These are phyloP conservation scores for Eupsittula cactorum DNA, from an alignment of 2,113 vertebrate genomes.

Conservation along the genomic window DNA sequence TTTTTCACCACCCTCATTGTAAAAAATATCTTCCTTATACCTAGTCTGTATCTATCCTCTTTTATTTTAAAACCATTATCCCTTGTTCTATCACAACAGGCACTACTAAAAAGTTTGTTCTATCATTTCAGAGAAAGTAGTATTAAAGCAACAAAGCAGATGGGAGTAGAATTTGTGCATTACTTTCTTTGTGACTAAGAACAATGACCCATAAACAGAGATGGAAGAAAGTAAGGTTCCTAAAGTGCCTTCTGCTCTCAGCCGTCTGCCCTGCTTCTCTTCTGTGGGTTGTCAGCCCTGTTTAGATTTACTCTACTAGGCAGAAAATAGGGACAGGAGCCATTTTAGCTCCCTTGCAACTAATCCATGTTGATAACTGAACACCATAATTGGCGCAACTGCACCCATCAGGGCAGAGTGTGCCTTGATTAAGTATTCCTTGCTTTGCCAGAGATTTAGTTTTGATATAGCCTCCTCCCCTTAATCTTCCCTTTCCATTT, in stretches of 20 bases:
- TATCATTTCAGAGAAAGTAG: not conserved
- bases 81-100: not conserved
- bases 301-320: not conserved
- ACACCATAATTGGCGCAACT: not conserved
- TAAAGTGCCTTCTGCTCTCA: not conserved
- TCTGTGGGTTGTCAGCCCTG: not conserved
- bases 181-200: not conserved
- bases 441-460: not conserved
- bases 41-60: not conserved
- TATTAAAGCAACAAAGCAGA: not conserved
- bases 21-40: not conserved
- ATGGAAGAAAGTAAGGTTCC: not conserved
- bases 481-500: not conserved
- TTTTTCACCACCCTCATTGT: not conserved
- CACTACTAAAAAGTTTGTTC: not conserved
- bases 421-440: not conserved
- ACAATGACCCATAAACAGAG: not conserved
- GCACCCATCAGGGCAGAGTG: no score
- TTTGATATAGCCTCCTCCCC: not conserved
- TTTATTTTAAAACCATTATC: not conserved
- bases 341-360: not conserved
- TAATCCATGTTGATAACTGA: not conserved
- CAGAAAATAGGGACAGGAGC: not conserved
- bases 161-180: not conserved
- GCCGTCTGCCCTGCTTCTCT: not conserved